A percentile compares a stretch with the other conserved stretches of the same genome.
Evolutionary conservation across 2,888 invertebrate species (phyloP).

Genomic region (Chloroclysta siterata): DNA sequence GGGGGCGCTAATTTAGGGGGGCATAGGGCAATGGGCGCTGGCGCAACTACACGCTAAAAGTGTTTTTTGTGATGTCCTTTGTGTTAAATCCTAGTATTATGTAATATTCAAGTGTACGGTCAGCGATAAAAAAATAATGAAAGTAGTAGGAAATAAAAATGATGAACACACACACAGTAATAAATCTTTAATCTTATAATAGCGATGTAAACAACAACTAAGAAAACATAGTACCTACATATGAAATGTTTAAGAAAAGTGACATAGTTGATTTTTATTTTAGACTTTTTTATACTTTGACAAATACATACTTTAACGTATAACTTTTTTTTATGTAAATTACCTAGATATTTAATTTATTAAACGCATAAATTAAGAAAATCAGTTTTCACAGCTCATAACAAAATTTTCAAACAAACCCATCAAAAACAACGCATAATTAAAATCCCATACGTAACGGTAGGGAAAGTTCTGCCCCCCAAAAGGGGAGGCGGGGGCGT

Average conservation of each 20-base stretch:
- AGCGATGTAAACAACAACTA: too few relatives aligned
- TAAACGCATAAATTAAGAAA: background rate
- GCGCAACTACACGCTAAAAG: slow-evolving; percentile 69
- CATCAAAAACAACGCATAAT: slow-evolving; percentile 63
- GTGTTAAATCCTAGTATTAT: slow-evolving; percentile 52
- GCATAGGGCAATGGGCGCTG: slow-evolving; percentile 76
- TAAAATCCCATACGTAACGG: slow-evolving; percentile 72
- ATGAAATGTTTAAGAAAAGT: too few relatives aligned
- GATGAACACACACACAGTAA: background rate
- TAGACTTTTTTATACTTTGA: too few relatives aligned
- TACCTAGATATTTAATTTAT: too few relatives aligned
- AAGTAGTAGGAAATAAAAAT: background rate
- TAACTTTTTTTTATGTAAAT: too few relatives aligned
- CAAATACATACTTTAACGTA: too few relatives aligned
- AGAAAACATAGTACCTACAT: too few relatives aligned
- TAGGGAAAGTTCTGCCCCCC: slow-evolving; percentile 58
- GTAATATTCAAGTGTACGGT: slow-evolving; percentile 27
- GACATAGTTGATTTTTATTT: too few relatives aligned
- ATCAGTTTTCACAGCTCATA: background rate
- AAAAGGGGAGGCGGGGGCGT: slow-evolving; percentile 55
- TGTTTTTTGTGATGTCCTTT: slow-evolving; percentile 60
- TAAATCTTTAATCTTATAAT: too few relatives aligned
- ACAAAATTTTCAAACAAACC: slow-evolving; percentile 28
- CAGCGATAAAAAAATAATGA: slow-evolving; percentile 29
- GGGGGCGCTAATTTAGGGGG: slow-evolving; percentile 70